These are phyloP conservation scores for Coregonus suidteri DNA, from an alignment of 2,797 vertebrate species.

Conservation along the genomic window DNA sequence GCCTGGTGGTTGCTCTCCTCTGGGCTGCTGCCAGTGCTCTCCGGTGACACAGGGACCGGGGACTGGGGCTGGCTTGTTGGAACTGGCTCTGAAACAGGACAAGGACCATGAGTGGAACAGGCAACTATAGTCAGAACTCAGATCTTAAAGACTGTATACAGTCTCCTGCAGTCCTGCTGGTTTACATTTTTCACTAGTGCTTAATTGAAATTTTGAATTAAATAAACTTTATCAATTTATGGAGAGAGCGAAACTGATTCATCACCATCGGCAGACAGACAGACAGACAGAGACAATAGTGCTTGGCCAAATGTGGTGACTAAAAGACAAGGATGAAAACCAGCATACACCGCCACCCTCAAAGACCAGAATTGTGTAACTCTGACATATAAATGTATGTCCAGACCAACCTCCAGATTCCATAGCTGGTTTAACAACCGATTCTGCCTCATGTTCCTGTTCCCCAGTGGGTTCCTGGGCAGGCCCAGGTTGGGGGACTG, in stretches of 20 bases:
- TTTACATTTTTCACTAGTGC: neutral
- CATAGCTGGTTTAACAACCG: slow-evolving; percentile 24
- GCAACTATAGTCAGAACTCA: neutral
- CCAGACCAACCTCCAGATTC: slow-evolving; percentile 54
- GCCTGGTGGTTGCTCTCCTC: slow-evolving; percentile 71
- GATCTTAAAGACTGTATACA: neutral
- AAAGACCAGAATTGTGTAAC: neutral
- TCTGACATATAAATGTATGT: neutral
- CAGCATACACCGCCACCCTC: neutral
- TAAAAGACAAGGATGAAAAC: neutral
- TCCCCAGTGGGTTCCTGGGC: slow-evolving; percentile 18
- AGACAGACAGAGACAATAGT: too few relatives aligned
- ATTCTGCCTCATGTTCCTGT: slow-evolving; percentile 23
- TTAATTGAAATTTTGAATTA: neutral
- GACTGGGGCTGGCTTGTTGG: slow-evolving; percentile 56
- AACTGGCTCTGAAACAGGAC: slow-evolving; percentile 1
- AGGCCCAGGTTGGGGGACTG: slow-evolving; percentile 29
- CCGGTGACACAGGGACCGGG: slow-evolving; percentile 57
- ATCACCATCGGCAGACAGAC: too few relatives aligned
- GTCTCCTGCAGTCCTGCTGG: neutral
- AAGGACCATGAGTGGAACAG: slow-evolving; percentile 6
- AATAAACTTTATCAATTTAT: too few relatives aligned
- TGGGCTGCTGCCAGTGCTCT: slow-evolving; percentile 71
- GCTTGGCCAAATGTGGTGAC: too few relatives aligned
- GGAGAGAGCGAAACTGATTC: too few relatives aligned